phyloP scores from a whole-genome alignment of 2,797 vertebrate genomes.

The Poeciliopsis paucimaculata region DNA sequence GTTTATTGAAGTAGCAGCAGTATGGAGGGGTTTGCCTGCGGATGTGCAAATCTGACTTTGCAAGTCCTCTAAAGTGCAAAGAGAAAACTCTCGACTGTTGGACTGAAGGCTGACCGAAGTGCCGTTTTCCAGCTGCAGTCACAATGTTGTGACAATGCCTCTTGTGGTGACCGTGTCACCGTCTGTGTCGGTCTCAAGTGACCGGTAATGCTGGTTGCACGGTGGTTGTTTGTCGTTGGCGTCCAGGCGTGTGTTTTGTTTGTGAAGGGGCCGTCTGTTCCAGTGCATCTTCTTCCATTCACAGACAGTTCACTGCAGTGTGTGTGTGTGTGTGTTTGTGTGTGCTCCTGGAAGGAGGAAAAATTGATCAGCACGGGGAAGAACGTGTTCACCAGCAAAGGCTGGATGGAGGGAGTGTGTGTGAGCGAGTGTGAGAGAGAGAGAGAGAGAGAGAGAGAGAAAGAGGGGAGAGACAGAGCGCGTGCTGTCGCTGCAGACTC shows the following conservation, averaged over 20 bases:
- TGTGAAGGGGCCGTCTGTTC: slow-evolving; percentile 21
- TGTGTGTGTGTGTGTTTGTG: slow-evolving; percentile 39
- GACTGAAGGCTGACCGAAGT: slow-evolving; percentile 13
- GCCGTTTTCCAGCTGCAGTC: slow-evolving; percentile 37
- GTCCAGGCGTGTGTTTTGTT: slow-evolving; percentile 21
- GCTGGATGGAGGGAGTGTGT: slow-evolving; percentile 74
- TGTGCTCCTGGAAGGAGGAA: slow-evolving; percentile 67
- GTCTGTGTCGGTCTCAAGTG: not conserved
- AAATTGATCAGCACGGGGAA: slow-evolving; percentile 83
- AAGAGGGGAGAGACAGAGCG: slow-evolving; percentile 64
- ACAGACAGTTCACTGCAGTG: slow-evolving; percentile 60
- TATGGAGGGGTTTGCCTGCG: not conserved
- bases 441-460: slow-evolving; percentile 39
- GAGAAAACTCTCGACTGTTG: not conserved
- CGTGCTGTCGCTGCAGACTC: slow-evolving; percentile 80
- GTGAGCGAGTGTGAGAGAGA: slow-evolving; percentile 38
- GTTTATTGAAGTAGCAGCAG: not conserved
- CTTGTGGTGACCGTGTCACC: slow-evolving; percentile 36
- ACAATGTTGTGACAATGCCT: slow-evolving; percentile 63
- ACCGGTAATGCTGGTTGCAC: slow-evolving; percentile 21
- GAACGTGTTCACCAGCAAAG: slow-evolving; percentile 73
- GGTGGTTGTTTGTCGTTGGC: not conserved
- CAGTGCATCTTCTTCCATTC: slow-evolving; percentile 43
- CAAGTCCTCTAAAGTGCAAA: not conserved
- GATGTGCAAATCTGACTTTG: not conserved